These are phyloP conservation scores for Drosophila jambulina DNA, from an alignment of 1,140 invertebrate genomes.

Conservation along the genomic window DNA sequence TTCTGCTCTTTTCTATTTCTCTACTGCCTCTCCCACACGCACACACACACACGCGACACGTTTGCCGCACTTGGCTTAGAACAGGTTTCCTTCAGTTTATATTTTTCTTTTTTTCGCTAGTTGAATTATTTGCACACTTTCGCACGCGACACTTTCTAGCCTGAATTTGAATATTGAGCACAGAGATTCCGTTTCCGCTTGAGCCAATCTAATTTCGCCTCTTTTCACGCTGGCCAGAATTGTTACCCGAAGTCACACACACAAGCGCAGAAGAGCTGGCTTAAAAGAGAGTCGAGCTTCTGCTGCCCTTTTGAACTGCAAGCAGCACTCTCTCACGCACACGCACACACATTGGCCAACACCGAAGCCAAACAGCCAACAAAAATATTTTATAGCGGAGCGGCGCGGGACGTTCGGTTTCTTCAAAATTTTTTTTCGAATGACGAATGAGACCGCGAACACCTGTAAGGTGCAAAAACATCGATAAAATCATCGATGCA, in stretches of 20 bases:
- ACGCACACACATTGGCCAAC: conserved; percentile 57
- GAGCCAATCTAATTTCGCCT: conserved; percentile 51
- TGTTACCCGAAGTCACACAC: conserved; percentile 19
- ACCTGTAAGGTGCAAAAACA: too few relatives aligned
- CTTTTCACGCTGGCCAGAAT: conserved; percentile 47
- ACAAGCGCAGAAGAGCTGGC: conserved; percentile 30
- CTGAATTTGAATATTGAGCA: conserved; percentile 73
- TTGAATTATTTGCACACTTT: conserved; percentile 72
- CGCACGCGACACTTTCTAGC: conserved; percentile 82
- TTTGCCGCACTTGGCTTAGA: conserved; percentile 71
- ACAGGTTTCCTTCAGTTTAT: conserved; percentile 54
- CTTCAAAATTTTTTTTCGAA: neutral
- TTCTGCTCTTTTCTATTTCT: conserved; percentile 31
- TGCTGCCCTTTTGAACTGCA: conserved; percentile 50
- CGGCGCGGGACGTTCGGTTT: neutral
- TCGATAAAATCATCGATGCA: too few relatives aligned
- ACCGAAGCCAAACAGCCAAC: conserved; percentile 35
- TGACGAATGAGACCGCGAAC: neutral
- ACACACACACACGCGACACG: conserved; percentile 2
- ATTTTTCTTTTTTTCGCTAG: conserved; percentile 34
- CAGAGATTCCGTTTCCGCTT: conserved; percentile 63
- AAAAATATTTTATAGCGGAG: conserved; percentile 25
- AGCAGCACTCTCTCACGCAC: conserved; percentile 38
- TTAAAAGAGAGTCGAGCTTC: conserved; percentile 30
- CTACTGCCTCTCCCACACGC: conserved; percentile 25